A percentile compares a stretch with the other conserved stretches of the same genome.
Evolutionary conservation across 2,797 vertebrate genomes (phyloP).

Genomic region (Buphagus erythrorhynchus): DNA sequence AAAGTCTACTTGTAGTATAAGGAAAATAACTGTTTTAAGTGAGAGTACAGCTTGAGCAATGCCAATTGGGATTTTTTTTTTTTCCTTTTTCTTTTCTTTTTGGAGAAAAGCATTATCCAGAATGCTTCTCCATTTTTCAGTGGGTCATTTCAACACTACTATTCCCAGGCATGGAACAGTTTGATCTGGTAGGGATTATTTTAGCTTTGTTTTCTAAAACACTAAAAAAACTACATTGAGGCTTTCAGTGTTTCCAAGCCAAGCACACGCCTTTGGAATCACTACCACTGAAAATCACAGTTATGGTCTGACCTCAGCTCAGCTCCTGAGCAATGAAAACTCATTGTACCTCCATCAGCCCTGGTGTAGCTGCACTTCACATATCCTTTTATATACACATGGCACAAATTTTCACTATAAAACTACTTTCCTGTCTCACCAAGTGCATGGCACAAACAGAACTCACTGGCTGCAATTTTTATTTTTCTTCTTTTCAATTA

Average conservation of each 20-base stretch:
- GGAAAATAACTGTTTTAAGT: background rate
- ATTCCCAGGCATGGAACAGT: background rate
- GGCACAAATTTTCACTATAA: background rate
- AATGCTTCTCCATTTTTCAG: background rate
- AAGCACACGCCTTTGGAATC: background rate
- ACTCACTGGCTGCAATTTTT: background rate
- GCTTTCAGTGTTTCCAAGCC: background rate
- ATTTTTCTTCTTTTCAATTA: background rate
- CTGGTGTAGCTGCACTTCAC: background rate
- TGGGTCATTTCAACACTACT: background rate
- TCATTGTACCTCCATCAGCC: background rate
- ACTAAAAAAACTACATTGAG: background rate
- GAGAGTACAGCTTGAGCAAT: background rate
- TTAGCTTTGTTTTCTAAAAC: background rate
- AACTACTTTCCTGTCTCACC: rapidly evolving
- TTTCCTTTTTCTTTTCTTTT: background rate
- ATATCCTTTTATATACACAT: rapidly evolving
- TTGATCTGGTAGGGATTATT: background rate
- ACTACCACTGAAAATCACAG: background rate
- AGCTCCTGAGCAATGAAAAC: background rate
- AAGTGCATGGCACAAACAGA: background rate
- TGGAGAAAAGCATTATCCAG: background rate
- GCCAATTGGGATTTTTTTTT: background rate
- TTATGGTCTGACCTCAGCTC: background rate
- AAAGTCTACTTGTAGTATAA: background rate